A percentile compares a stretch with the other conserved stretches of the same genome.
phyloP scores from a whole-genome alignment of 2,888 invertebrate species.

The Campoplex capitator region DNA sequence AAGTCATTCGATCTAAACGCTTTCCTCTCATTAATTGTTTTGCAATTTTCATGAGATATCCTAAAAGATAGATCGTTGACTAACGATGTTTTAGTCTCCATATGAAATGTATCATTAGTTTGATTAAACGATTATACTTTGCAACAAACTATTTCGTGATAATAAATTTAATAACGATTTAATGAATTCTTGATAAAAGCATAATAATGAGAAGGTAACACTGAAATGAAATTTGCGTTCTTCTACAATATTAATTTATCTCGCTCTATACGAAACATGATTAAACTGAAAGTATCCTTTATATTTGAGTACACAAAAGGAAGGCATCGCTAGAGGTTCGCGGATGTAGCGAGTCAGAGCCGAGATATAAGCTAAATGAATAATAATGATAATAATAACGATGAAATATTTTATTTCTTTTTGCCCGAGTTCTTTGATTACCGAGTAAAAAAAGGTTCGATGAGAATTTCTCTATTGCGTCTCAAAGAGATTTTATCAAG shows the following conservation, averaged over 20 bases:
- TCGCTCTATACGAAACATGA: background rate
- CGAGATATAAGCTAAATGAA: conserved; percentile 44
- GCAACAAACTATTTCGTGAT: too few species aligned
- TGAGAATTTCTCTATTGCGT: conserved; percentile 24
- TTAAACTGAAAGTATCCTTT: background rate
- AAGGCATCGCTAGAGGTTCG: background rate
- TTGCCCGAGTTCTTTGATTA: conserved; percentile 3
- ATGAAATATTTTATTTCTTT: background rate
- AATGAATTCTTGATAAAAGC: too few species aligned
- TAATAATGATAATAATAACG: conserved; percentile 22
- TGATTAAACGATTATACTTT: too few species aligned
- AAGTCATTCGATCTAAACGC: too few species aligned
- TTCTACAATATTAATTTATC: background rate
- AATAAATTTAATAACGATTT: too few species aligned
- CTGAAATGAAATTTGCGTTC: background rate
- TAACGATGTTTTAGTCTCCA: too few species aligned
- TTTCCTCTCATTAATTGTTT: too few species aligned
- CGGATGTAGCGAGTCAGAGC: background rate
- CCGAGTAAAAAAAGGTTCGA: conserved; percentile 24
- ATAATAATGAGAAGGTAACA: background rate
- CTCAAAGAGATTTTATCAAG: conserved; percentile 38
- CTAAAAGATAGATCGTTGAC: too few species aligned
- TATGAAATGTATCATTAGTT: too few species aligned
- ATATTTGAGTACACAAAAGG: background rate
- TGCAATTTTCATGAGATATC: too few species aligned